Base-by-base conservation (phyloP, 2,113 vertebrate genomes). In the Prionailurus bengalensis region DNA sequence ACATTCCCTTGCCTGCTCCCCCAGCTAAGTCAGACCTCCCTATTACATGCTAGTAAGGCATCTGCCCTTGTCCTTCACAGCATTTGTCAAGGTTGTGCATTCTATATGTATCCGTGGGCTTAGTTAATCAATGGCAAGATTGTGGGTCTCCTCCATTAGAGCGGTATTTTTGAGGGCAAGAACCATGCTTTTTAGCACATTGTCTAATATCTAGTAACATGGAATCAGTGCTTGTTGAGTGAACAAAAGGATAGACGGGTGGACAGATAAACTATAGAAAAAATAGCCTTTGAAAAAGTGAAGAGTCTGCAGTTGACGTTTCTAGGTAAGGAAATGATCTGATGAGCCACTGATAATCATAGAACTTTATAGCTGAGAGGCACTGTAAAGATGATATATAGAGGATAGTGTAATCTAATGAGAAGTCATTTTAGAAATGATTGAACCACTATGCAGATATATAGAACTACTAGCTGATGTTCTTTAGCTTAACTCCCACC, bases 301-400 rank as follows among this genome's bases (percentile, higher is more conserved):
- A 84, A 89, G 58, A 76, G 39, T 68, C 74, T 7, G 4, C 4
- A 82, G 7, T 53, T 92, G 63, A 16, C 16, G 42, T 97, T 94
- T 97, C 48, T 80, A 89, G 51, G 42, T 53, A 92, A 87, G 42
- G 51, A 89, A 95, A 90, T 82, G 11, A 76, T 91, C 81, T 97
- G 36, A 82, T 94, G 39, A 87, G 4, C 48, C 78, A 58, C 73
- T 55, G 12, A 70, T 79, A 42, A n/a, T 55, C 42, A 92, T 42
- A 78, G 51, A 87, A 51, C 88, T 92, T 88, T 91, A 76, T 70
- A 91, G 21, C 25, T 85, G 25, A 70, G 48, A 91, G n/a, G 55
- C 94, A 80, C 12, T 78, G 0, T 93, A 65, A 84, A 83, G 36
- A 88, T 45, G 25, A 85, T 53, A 45, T 74, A 48, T 71, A 78